These are phyloP conservation scores for Dufourea novaeangliae DNA, from an alignment of 1,140 invertebrate genomes.

Conservation along the genomic window DNA sequence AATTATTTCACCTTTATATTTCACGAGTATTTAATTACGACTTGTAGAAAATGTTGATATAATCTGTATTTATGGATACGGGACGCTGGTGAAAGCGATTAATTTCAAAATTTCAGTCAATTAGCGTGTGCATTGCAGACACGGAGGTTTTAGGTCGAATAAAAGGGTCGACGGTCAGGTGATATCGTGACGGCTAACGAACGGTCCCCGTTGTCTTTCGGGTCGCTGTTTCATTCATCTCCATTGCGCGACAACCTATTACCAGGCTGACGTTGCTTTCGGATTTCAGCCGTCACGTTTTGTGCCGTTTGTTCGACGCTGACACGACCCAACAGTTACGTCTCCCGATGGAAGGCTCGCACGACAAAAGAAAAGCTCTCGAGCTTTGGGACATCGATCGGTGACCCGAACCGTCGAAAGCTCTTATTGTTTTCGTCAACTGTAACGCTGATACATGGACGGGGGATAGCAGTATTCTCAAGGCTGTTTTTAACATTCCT, in stretches of 20 bases:
- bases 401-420: neutral
- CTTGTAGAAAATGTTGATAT: neutral
- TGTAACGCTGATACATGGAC: neutral
- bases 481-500: neutral
- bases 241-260: neutral
- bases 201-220: neutral
- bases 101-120: neutral
- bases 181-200: neutral
- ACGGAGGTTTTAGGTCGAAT: too few species aligned
- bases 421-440: neutral
- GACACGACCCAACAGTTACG: neutral
- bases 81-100: neutral
- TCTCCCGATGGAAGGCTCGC: neutral
- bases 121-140: neutral
- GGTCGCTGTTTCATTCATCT: conserved; percentile 20
- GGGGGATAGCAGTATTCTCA: neutral
- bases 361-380: conserved; percentile 8
- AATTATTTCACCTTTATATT: too few species aligned
- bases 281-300: conserved; percentile 18
- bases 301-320: neutral
- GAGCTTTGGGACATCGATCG: conserved; percentile 13
- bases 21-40: neutral
- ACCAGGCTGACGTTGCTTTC: conserved; percentile 13
- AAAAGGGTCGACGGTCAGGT: neutral
- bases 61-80: neutral